phyloP scores from a whole-genome alignment of 2,113 vertebrate genomes.

The Myiopsitta monachus region DNA sequence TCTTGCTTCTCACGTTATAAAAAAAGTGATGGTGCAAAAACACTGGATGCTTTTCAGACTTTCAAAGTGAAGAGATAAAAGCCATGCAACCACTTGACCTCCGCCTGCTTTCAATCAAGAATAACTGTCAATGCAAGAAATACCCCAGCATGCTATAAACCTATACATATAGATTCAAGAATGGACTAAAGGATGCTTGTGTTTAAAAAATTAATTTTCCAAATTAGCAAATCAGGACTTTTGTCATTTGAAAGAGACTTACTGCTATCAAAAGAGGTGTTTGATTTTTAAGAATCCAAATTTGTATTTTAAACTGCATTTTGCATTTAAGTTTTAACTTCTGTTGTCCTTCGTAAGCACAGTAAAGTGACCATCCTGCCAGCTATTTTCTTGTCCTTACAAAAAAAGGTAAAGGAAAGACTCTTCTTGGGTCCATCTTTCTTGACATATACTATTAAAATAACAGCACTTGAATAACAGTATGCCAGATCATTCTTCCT shows the following conservation, averaged over 20 bases:
- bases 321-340: background rate
- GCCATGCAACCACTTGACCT: accelerated
- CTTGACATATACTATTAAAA: background rate
- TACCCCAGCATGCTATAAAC: accelerated
- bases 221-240: background rate
- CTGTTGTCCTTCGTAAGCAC: background rate
- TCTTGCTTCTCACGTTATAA: background rate
- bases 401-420: background rate
- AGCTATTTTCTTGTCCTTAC: background rate
- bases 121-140: background rate
- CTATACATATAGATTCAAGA: background rate
- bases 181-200: background rate
- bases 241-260: background rate
- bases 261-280: background rate
- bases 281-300: background rate
- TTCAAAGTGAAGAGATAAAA: background rate
- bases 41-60: background rate
- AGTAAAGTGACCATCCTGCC: background rate
- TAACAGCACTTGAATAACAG: background rate
- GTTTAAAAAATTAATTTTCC: background rate
- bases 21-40: background rate
- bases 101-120: background rate
- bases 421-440: background rate
- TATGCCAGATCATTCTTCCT: background rate
- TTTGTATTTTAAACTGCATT: background rate